A percentile compares a stretch with the other conserved stretches of the same genome.
These are phyloP conservation scores for Melanostoma mellinum DNA, from an alignment of 2,888 invertebrate species.

Conservation along the genomic window DNA sequence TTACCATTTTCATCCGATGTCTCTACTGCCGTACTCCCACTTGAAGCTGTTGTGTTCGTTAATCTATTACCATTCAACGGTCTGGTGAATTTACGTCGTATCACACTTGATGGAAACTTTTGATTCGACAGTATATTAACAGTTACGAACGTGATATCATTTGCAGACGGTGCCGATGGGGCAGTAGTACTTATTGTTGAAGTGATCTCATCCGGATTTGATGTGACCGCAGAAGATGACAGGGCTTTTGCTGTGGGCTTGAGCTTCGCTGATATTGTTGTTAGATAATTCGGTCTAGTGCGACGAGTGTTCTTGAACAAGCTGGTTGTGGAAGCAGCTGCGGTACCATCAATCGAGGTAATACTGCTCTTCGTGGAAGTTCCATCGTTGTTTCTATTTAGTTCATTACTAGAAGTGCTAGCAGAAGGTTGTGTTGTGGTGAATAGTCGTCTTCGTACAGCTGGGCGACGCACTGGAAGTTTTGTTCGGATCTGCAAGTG, in stretches of 20 bases:
- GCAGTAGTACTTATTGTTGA: conserved; percentile 46
- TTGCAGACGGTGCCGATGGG: conserved; percentile 73
- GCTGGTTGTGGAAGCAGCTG: conserved; percentile 52
- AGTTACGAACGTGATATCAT: conserved; percentile 74
- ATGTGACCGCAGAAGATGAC: conserved; percentile 51
- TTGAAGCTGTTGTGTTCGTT: conserved; percentile 29
- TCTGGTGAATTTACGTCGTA: conserved; percentile 63
- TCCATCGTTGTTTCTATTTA: conserved; percentile 29
- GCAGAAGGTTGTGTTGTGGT: conserved; percentile 63
- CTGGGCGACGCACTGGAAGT: conserved; percentile 51
- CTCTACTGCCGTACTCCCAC: conserved; percentile 41
- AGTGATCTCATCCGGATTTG: conserved; percentile 68
- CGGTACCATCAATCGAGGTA: conserved; percentile 46
- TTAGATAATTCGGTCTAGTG: conserved; percentile 62
- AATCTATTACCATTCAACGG: conserved; percentile 57
- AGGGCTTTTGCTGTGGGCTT: conserved; percentile 56
- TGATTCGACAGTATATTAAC: conserved; percentile 68
- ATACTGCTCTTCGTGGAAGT: conserved; percentile 48
- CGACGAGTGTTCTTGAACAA: conserved; percentile 67
- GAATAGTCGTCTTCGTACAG: conserved; percentile 52
- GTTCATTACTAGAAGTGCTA: conserved; percentile 61
- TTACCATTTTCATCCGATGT: conserved; percentile 61
- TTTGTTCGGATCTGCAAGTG: conserved; percentile 58
- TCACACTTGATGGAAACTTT: conserved; percentile 62
- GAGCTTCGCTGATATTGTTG: conserved; percentile 60